Percentiles rank a stretch among this genome's conserved stretches.
These are phyloP conservation scores for Streptopelia turtur DNA, from an alignment of 2,797 vertebrate species.

Conservation along the genomic window DNA sequence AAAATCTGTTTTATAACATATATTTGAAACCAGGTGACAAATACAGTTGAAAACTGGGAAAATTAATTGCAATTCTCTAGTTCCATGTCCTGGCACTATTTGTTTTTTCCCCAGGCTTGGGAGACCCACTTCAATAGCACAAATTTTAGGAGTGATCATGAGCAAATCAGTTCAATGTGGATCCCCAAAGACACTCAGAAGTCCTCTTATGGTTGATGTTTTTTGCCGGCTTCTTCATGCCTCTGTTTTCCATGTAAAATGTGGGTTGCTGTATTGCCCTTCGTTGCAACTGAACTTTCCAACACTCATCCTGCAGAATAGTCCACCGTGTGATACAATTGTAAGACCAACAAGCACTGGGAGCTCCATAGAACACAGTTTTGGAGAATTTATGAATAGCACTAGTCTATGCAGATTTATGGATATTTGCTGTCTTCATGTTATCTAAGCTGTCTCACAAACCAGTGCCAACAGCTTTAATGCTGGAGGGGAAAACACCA, in stretches of 20 bases:
- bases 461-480: neutral
- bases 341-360: rapidly evolving
- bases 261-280: neutral
- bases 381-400: neutral
- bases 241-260: neutral
- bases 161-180: neutral
- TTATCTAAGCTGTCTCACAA: neutral
- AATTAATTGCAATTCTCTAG: rapidly evolving
- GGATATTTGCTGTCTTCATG: neutral
- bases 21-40: neutral
- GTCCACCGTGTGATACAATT: rapidly evolving
- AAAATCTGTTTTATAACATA: neutral
- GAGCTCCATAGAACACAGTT: rapidly evolving
- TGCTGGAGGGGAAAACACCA: neutral
- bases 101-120: neutral
- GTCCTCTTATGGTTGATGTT: neutral
- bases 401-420: neutral
- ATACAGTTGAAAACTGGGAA: neutral
- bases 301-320: neutral
- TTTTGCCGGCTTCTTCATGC: neutral
- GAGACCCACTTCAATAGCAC: neutral
- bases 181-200: neutral
- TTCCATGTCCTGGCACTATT: neutral
- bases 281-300: neutral
- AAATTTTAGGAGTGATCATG: rapidly evolving